A percentile compares a stretch with the other conserved stretches of the same genome.
phyloP scores from a whole-genome alignment of 2,888 invertebrate species.

The Phytoseiulus persimilis region DNA sequence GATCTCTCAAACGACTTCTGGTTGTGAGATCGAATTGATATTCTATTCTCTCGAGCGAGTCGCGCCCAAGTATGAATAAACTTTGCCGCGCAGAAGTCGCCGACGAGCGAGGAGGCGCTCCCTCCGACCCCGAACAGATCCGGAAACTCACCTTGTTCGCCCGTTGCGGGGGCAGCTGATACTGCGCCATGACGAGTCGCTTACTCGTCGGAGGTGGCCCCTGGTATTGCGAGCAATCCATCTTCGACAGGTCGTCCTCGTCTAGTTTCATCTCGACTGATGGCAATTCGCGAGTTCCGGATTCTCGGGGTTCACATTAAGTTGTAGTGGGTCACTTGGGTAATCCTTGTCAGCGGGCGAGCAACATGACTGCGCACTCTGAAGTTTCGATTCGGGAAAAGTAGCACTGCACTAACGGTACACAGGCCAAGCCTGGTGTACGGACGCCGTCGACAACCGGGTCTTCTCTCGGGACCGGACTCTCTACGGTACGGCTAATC shows the following conservation, averaged over 20 bases:
- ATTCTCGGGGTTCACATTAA: neutral
- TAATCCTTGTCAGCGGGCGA: neutral
- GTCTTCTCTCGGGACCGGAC: neutral
- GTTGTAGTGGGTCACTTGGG: neutral
- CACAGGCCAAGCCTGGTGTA: neutral
- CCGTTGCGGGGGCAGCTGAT: slow-evolving; percentile 24
- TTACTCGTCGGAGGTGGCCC: slow-evolving; percentile 13
- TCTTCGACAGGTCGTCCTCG: neutral
- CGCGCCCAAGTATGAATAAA: too few species aligned
- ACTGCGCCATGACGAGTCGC: slow-evolving; percentile 27
- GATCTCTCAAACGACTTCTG: too few species aligned
- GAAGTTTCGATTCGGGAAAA: neutral
- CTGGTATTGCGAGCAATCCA: slow-evolving; percentile 10
- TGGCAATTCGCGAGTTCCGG: neutral
- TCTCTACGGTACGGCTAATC: neutral
- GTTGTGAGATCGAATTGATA: neutral
- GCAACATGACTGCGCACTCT: neutral
- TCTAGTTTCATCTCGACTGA: neutral
- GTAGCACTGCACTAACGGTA: neutral
- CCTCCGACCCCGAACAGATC: neutral
- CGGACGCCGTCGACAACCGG: neutral
- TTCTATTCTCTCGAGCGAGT: neutral
- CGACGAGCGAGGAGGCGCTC: too few species aligned
- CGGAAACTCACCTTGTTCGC: slow-evolving; percentile 32
- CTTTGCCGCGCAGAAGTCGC: too few species aligned